Evolutionary conservation across 2,797 vertebrate species (phyloP).

Genomic region (Otus scops): DNA sequence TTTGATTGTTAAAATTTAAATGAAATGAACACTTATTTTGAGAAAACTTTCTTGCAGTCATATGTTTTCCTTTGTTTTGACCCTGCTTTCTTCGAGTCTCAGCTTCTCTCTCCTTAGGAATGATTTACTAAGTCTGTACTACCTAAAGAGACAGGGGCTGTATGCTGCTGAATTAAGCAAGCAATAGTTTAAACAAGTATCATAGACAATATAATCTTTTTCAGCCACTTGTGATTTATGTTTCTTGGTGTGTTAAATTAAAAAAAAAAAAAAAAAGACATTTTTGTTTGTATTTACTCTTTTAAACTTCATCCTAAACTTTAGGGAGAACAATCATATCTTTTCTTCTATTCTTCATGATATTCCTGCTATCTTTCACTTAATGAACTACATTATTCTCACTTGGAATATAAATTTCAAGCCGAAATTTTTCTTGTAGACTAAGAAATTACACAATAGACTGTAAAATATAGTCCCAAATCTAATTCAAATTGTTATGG

Average conservation of each 20-base stretch:
- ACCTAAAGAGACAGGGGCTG: neutral
- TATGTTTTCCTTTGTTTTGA: neutral
- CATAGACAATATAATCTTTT: neutral
- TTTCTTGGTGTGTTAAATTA: neutral
- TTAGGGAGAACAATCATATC: neutral
- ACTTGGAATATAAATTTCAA: conserved; percentile 29
- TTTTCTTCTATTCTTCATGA: neutral
- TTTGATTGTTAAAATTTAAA: neutral
- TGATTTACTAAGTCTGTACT: neutral
- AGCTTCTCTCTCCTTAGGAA: neutral
- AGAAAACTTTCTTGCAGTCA: neutral
- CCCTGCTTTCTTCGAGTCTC: neutral
- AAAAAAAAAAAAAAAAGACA: neutral
- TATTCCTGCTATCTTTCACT: neutral
- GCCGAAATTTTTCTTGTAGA: neutral
- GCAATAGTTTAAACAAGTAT: neutral
- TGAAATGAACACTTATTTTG: neutral
- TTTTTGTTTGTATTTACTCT: neutral
- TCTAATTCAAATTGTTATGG: conserved; percentile 1
- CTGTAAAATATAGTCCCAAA: conserved; percentile 26
- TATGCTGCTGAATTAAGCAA: neutral
- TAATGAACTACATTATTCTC: neutral
- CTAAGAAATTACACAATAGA: neutral
- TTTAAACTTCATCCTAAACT: neutral
- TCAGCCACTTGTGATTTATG: neutral